phyloP scores from a whole-genome alignment of 2,797 vertebrate species.

The Pygocentrus nattereri region DNA sequence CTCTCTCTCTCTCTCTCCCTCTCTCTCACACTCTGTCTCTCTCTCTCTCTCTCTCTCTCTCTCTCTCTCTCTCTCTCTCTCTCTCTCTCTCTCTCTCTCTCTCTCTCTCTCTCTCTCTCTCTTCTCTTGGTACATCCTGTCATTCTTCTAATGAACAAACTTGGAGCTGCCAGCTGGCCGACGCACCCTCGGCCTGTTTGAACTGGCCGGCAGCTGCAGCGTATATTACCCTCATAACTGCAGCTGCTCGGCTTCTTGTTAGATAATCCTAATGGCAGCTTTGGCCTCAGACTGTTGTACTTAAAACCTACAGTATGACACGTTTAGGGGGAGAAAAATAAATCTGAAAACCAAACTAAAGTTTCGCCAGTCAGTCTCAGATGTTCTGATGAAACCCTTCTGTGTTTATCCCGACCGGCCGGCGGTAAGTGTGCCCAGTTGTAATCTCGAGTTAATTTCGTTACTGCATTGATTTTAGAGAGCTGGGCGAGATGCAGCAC shows the following conservation, averaged over 20 bases:
- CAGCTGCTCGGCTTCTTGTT: too few relatives aligned
- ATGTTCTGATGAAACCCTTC: too few relatives aligned
- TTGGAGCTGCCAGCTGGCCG: neutral
- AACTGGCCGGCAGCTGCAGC: too few relatives aligned
- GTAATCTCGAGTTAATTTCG: neutral
- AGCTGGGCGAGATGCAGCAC: neutral
- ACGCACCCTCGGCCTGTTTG: too few relatives aligned
- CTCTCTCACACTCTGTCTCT: too few relatives aligned
- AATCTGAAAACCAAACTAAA: too few relatives aligned
- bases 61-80: conserved; percentile 1
- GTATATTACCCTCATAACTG: too few relatives aligned
- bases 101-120: neutral
- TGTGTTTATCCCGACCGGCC: too few relatives aligned
- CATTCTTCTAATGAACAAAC: neutral
- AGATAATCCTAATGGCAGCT: neutral
- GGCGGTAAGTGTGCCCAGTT: too few relatives aligned
- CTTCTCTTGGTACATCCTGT: neutral
- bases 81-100: neutral
- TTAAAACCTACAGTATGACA: neutral
- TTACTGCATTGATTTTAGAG: neutral
- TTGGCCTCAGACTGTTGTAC: neutral
- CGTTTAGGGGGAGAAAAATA: too few relatives aligned
- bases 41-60: conserved; percentile 1
- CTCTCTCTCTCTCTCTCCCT: too few relatives aligned
- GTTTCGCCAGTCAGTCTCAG: too few relatives aligned